Conservation (phyloP, 2,113 vertebrate genomes). For the Notarius quadriscutis region DNA sequence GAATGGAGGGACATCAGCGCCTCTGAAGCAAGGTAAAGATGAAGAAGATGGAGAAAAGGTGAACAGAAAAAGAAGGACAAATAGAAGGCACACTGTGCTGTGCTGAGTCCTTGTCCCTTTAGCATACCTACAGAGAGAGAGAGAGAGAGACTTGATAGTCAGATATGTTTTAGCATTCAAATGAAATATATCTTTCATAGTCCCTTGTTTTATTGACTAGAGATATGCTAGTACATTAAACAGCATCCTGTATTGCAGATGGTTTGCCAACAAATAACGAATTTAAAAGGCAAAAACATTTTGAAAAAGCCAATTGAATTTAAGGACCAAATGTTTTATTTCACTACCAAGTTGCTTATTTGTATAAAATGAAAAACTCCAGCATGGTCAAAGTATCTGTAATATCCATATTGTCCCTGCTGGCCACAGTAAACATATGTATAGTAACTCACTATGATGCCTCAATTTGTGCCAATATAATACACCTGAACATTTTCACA, state of each 20-base stretch:
- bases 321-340: background rate
- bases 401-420: background rate
- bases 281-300: background rate
- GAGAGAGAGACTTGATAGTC: background rate
- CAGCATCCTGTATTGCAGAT: background rate
- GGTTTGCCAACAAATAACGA: background rate
- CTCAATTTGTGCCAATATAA: background rate
- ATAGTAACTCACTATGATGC: background rate
- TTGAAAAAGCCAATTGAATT: background rate
- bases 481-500: background rate
- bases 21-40: conserved; percentile 24
- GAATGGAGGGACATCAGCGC: background rate
- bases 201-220: background rate
- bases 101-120: conserved; percentile 56
- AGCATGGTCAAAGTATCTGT: background rate
- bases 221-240: background rate
- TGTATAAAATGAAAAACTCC: background rate
- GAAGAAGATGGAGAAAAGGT: conserved; percentile 8
- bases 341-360: background rate
- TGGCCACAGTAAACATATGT: background rate
- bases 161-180: background rate
- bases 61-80: conserved; percentile 26
- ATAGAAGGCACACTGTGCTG: conserved; percentile 64
- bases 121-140: conserved; percentile 69
- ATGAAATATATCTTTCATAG: background rate